A percentile compares a stretch with the other conserved stretches of the same genome.
Evolutionary conservation across 2,797 vertebrate genomes (phyloP).

Genomic region (Neosalanx taihuensis): DNA sequence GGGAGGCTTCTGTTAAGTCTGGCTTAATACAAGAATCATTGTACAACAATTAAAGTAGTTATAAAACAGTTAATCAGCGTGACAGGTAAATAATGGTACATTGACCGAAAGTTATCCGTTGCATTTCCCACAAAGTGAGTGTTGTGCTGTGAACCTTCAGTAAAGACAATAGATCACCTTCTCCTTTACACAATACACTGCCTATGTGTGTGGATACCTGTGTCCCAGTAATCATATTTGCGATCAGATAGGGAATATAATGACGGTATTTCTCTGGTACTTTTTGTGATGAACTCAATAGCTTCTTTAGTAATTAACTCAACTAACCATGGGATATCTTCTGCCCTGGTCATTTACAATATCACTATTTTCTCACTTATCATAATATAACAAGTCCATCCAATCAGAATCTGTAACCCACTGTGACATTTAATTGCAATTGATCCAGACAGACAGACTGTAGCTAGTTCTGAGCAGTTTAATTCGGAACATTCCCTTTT

Average conservation of each 20-base stretch:
- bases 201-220: background rate
- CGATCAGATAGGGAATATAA: background rate
- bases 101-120: background rate
- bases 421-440: background rate
- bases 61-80: slow-evolving; percentile 10
- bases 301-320: background rate
- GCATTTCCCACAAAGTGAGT: background rate
- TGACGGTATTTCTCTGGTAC: background rate
- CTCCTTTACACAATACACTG: background rate
- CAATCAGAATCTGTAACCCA: background rate
- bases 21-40: background rate
- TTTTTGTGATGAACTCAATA: background rate
- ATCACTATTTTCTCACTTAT: background rate
- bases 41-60: background rate
- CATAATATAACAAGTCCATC: background rate
- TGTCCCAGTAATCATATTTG: background rate
- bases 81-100: slow-evolving; percentile 12
- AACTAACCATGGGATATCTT: background rate
- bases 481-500: slow-evolving; percentile 3
- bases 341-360: background rate
- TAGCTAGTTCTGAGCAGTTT: slow-evolving; percentile 10
- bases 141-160: background rate
- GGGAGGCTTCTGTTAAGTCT: too few species aligned
- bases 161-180: background rate
- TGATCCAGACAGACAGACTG: too few species aligned